Conservation (phyloP, 1,140 invertebrate genomes). For the Drosophila chauvacae region DNA sequence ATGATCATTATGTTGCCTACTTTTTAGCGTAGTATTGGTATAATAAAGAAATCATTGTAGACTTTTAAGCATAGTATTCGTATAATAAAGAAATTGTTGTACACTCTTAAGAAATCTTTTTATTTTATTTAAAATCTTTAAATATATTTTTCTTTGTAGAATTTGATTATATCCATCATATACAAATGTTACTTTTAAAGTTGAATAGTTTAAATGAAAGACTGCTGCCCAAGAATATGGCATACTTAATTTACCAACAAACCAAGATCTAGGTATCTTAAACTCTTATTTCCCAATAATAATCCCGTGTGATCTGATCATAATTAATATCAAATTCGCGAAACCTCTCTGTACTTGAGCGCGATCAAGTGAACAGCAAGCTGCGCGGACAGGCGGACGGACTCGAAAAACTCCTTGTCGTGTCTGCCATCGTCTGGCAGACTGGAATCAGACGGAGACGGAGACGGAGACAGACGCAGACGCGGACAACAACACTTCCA, state of each 20-base stretch:
- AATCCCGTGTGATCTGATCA: constrained; percentile 1
- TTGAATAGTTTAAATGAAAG: neutral
- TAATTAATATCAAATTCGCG: constrained; percentile 22
- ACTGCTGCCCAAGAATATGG: too few relatives aligned
- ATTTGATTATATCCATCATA: neutral
- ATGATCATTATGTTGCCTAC: too few relatives aligned
- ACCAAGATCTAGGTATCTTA: neutral
- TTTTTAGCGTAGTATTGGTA: too few relatives aligned
- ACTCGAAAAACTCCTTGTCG: constrained; percentile 14
- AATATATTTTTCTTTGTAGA: neutral
- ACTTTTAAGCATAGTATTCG: neutral
- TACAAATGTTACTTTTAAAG: neutral
- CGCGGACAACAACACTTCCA: constrained; percentile 34
- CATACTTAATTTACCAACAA: neutral
- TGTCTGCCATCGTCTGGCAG: constrained; percentile 36
- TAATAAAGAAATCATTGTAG: neutral
- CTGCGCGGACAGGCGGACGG: constrained; percentile 28
- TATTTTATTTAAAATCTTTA: neutral
- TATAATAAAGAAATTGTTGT: neutral
- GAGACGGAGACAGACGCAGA: constrained; percentile 3
- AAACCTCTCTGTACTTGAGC: constrained; percentile 57
- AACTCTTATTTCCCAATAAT: too few relatives aligned
- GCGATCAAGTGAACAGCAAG: constrained; percentile 70
- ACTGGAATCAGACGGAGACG: constrained; percentile 30
- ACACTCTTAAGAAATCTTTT: neutral